Evolutionary conservation across 2,797 vertebrate genomes (phyloP).

Genomic region (Sylvilagus floridanus): DNA sequence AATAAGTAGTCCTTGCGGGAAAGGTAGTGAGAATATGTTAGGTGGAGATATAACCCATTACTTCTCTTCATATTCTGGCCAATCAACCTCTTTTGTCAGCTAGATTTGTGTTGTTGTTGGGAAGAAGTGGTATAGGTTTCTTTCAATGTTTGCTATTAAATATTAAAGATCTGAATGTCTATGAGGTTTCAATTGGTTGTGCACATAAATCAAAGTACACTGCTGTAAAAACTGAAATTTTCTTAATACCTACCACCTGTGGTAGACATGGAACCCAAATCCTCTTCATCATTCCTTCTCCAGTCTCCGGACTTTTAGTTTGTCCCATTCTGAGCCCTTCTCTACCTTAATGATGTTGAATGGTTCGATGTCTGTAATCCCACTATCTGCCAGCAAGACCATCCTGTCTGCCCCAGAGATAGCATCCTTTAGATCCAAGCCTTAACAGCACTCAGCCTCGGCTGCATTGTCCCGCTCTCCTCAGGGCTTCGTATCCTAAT

Average conservation of each 20-base stretch:
- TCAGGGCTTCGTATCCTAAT: neutral
- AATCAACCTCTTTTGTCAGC: neutral
- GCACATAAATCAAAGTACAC: neutral
- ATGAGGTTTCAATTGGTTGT: neutral
- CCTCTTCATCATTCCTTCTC: neutral
- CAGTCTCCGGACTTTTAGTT: neutral
- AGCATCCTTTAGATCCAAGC: fast-evolving
- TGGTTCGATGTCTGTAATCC: neutral
- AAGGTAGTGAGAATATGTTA: neutral
- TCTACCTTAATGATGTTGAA: neutral
- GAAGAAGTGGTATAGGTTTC: neutral
- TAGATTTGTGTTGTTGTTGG: neutral
- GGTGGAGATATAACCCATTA: neutral
- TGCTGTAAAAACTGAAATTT: neutral
- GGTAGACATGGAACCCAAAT: neutral
- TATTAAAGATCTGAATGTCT: neutral
- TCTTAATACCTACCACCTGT: neutral
- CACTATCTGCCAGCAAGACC: neutral
- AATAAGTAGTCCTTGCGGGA: neutral
- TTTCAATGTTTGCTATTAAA: neutral
- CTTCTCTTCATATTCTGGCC: neutral
- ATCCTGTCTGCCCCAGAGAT: neutral
- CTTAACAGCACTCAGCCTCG: fast-evolving
- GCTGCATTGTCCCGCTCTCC: neutral
- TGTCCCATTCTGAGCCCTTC: neutral